Evolutionary conservation across 1,140 invertebrate genomes (phyloP).

Genomic region (Drosophila bocki): DNA sequence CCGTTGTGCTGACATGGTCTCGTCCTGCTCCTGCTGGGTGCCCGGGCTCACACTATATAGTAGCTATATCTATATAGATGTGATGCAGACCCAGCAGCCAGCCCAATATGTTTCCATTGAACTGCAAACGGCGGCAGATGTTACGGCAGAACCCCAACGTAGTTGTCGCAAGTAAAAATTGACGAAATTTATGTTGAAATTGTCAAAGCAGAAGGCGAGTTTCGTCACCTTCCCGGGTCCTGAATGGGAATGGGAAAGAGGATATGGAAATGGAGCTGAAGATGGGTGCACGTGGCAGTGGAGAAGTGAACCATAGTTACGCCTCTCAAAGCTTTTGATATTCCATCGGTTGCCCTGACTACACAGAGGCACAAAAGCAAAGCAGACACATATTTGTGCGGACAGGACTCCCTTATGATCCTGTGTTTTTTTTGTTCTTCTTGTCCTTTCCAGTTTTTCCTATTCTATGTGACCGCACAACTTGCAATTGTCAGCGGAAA

Average conservation of each 20-base stretch:
- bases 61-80: conserved; percentile 16
- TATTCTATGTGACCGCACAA: conserved; percentile 74
- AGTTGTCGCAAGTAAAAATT: conserved; percentile 78
- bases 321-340: conserved; percentile 20
- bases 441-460: conserved; percentile 12
- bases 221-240: conserved; percentile 21
- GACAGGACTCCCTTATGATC: neutral
- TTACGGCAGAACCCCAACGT: conserved; percentile 45
- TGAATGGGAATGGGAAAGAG: neutral
- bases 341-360: conserved; percentile 36
- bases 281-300: conserved; percentile 37
- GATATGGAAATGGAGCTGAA: conserved; percentile 6
- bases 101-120: conserved; percentile 76
- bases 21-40: conserved; percentile 26
- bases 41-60: conserved; percentile 5
- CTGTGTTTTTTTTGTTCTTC: conserved; percentile 10
- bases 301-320: conserved; percentile 22
- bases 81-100: conserved; percentile 30
- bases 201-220: conserved; percentile 67
- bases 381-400: conserved; percentile 3
- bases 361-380: conserved; percentile 4
- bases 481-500: conserved; percentile 72
- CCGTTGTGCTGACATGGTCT: conserved; percentile 51
- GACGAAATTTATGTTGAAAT: conserved; percentile 73
- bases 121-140: conserved; percentile 67